Evolutionary conservation across 2,113 vertebrate genomes (phyloP).

Genomic region (Chiloscyllium plagiosum): DNA sequence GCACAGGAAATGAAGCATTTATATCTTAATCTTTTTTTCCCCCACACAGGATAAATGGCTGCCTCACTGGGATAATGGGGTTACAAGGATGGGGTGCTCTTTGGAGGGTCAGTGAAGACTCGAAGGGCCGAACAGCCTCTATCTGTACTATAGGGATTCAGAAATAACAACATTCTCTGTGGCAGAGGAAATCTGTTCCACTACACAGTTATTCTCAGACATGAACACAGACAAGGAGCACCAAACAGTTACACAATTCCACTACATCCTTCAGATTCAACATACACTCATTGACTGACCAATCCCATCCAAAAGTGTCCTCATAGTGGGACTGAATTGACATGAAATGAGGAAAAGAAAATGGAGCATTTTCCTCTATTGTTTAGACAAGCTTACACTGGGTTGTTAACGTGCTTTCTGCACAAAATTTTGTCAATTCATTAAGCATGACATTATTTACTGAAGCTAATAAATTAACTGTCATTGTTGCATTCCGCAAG

Average conservation of each 20-base stretch:
- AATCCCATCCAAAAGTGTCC: neutral
- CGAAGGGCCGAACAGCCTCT: too few species aligned
- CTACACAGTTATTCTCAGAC: neutral
- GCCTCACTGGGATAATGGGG: too few species aligned
- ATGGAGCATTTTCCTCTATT: neutral
- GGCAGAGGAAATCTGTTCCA: slow-evolving; percentile 9
- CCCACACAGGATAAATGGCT: neutral
- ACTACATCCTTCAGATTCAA: neutral
- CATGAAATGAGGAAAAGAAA: neutral
- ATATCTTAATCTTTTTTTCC: neutral
- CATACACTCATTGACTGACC: neutral
- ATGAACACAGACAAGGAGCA: neutral
- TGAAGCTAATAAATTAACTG: neutral
- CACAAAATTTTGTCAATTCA: neutral
- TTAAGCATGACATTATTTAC: neutral
- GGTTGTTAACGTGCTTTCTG: neutral
- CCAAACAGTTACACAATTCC: neutral
- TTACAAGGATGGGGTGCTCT: too few species aligned
- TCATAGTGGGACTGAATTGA: neutral
- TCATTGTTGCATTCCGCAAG: neutral
- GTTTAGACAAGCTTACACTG: neutral
- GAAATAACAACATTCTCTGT: neutral
- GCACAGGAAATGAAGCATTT: neutral
- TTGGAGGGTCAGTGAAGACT: too few species aligned
- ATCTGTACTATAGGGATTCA: too few species aligned